These are phyloP conservation scores for Macrotus californicus DNA, from an alignment of 2,113 vertebrate species.

Conservation along the genomic window DNA sequence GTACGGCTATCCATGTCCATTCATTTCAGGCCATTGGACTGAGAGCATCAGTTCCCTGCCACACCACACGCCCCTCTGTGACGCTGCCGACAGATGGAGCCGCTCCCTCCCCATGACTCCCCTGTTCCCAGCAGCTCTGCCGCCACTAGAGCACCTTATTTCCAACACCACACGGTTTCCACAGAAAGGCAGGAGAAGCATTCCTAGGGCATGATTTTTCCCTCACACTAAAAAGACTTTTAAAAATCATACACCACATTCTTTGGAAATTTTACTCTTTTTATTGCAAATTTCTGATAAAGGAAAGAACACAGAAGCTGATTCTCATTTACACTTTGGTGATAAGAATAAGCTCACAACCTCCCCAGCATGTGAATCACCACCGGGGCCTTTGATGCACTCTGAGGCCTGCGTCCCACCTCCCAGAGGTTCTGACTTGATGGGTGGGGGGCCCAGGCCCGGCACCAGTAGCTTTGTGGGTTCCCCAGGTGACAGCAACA, in stretches of 20 bases:
- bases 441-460: neutral
- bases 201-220: neutral
- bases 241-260: neutral
- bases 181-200: neutral
- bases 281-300: slow-evolving; percentile 71
- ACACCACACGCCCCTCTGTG: neutral
- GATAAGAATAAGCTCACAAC: neutral
- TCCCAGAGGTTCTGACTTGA: neutral
- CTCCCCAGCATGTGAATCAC: neutral
- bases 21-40: neutral
- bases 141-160: neutral
- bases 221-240: neutral
- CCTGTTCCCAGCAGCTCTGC: neutral
- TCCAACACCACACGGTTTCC: neutral
- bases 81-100: neutral
- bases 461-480: neutral
- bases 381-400: neutral
- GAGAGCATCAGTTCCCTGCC: neutral
- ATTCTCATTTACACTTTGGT: slow-evolving; percentile 58
- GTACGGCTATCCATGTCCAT: neutral
- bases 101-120: neutral
- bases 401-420: neutral
- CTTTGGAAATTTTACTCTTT: slow-evolving; percentile 57
- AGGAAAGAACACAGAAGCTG: slow-evolving; percentile 57
- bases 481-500: neutral